Percentiles rank a stretch among this genome's conserved stretches.
Conservation (phyloP, 2,888 invertebrate species). For the Stenchaetothrips biformis region DNA sequence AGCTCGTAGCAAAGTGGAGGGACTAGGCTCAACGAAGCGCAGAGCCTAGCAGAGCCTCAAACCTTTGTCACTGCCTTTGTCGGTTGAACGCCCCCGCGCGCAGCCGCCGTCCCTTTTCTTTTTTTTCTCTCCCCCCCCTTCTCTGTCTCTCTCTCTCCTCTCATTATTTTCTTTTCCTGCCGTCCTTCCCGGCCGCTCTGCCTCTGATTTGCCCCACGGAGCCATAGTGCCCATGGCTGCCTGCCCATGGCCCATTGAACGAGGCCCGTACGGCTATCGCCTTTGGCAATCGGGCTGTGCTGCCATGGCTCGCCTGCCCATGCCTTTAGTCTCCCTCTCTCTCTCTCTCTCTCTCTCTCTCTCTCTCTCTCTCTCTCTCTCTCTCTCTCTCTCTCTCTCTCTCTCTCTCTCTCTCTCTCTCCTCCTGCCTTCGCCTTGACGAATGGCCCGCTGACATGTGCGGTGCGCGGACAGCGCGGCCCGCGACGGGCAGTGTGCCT, state of each 20-base stretch:
- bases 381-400: too few relatives aligned
- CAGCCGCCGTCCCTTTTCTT: too few relatives aligned
- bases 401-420: too few relatives aligned
- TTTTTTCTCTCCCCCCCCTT: neutral
- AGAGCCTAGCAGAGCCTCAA: too few relatives aligned
- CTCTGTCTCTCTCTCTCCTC: neutral
- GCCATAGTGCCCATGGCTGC: neutral
- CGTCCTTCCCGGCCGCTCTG: neutral
- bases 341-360: neutral
- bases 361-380: too few relatives aligned
- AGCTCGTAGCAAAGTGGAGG: too few relatives aligned
- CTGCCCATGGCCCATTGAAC: neutral
- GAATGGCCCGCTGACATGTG: neutral
- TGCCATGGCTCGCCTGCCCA: too few relatives aligned
- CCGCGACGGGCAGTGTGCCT: neutral
- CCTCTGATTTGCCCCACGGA: neutral
- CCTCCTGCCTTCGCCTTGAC: neutral
- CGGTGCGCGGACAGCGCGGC: neutral
- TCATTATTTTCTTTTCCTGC: neutral
- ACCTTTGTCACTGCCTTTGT: too few relatives aligned
- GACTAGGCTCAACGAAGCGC: too few relatives aligned
- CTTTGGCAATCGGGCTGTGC: neutral
- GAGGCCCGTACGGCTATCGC: slow-evolving; percentile 7
- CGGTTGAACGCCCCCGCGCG: neutral
- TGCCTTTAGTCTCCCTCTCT: neutral